Evolutionary conservation across 64 coral and sea anemone species (phyloP), one percentile per base, ranked within the genome.

Genomic region (Orbicella faveolata): DNA sequence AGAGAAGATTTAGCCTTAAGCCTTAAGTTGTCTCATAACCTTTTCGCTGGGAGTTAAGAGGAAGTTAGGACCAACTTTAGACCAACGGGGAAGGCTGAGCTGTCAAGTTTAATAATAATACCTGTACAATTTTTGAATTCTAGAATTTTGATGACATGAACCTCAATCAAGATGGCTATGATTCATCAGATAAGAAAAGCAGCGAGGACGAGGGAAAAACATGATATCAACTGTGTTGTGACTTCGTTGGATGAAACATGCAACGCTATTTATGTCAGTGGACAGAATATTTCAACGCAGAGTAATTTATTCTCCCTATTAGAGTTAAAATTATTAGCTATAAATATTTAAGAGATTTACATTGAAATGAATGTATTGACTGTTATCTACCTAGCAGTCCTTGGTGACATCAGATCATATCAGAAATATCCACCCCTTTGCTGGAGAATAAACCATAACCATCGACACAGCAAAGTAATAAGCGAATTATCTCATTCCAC

Each of bases 111-210:
- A 48, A 6, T 48, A 48, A 48, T 6, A 59, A 6, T 9, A 1
- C 9, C 55, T 59, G 55, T 59, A 35, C 20, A 63, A 23, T 80
- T 18, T 74, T 88, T 73, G 20, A 70, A 61, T 90, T 91, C 59
- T 87, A 97, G 95, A 94, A 91, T 78, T 97, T 97, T 91, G 95
- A 97, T 88, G 92, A 97, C 37, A 73, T 97, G 78, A 97, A 80
- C 81, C 81, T 94, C 81, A 90, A 90, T 74, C 92, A 93, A 91
- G 92, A 97, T 79, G 82, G n/a, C 65, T 85, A 72, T 52, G 82
- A 85, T 68, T 85, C 82, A 0, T 81, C 79, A 26, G 82, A 85
- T 85, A 85, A 85, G 13, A 85, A 85, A 52, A 85, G 82, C 61
- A 85, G 82, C 72, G 82, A 67, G 54, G 92, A 94, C 0, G 92